Evolutionary conservation across 2,797 vertebrate species (phyloP).

Genomic region (Catharus ustulatus): DNA sequence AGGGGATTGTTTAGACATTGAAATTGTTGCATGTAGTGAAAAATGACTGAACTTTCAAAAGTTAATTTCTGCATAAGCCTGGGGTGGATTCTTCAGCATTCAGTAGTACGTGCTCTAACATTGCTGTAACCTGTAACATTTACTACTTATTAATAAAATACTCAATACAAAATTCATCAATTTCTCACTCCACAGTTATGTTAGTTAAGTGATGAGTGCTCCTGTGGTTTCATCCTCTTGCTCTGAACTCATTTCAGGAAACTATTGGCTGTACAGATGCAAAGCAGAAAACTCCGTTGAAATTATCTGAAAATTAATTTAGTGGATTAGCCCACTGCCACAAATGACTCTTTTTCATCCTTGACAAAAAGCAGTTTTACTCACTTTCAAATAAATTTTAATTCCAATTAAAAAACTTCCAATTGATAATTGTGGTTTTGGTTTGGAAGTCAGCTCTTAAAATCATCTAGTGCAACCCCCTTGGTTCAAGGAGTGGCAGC

Average conservation of each 20-base stretch:
- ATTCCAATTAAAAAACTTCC: not conserved
- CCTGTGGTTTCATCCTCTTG: not conserved
- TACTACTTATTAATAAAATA: conserved; percentile 39
- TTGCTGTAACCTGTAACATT: conserved; percentile 48
- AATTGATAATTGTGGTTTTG: not conserved
- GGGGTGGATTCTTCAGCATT: not conserved
- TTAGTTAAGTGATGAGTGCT: not conserved
- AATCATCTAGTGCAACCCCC: fast-evolving
- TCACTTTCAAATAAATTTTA: not conserved
- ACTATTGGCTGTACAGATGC: not conserved
- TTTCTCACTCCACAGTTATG: not conserved
- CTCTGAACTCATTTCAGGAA: not conserved
- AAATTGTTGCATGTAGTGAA: conserved; percentile 32
- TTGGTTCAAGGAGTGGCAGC: not conserved
- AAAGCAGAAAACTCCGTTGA: not conserved
- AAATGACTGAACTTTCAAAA: not conserved
- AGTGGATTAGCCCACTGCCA: not conserved
- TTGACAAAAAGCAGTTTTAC: not conserved
- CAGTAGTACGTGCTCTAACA: conserved; percentile 4
- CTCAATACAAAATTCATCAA: not conserved
- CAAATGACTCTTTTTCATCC: not conserved
- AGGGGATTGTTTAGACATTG: conserved; percentile 38
- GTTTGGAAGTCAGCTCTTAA: not conserved
- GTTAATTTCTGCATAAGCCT: not conserved
- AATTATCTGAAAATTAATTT: conserved; percentile 38